Base-by-base conservation (phyloP, 2,888 invertebrate species). In the Drosophila bunnanda region DNA sequence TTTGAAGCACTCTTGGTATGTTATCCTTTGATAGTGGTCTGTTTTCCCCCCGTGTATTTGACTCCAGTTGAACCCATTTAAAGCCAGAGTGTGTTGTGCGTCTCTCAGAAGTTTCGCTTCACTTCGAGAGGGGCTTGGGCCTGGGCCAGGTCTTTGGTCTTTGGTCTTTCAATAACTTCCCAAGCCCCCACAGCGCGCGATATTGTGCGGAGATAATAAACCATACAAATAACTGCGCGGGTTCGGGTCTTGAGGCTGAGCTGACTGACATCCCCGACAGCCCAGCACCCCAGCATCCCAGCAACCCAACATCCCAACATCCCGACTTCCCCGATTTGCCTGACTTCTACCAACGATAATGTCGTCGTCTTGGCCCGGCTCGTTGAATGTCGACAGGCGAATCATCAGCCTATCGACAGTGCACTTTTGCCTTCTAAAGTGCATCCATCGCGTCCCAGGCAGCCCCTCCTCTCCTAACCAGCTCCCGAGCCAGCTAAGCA, bases 291-390 rank as follows among this genome's bases (percentile, higher is more conserved):
- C 17, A 13, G 8, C 54, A 39, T 39, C 17, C 62, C 62, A 12
- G 7, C 53, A 38, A 28, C 30, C 30, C 30, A 30, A 2, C 44
- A 28, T 25, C 25, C 53, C 17, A 5, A 8, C 54, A 39, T 39
- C 17, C 62, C 62, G 38, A 46, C 52, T 52, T 38, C 36, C 52
- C 77, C 84, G 82, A 46, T 32, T 52, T 44, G 22, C 52, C 77
- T 87, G 88, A 87, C 87, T 83, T 71, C 55, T 75, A 84, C 67
- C 84, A 86, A 80, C 83, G 83, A 83, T 86, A 86, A 86, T 83
- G 83, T 86, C 80, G 81, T 83, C 67, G 67, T 67, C 69, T 68
- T 68, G 68, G 66, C 66, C 66, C 20, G 69, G 46, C 66, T 55
- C 44, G 54, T 75, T 76, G 75, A 87, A 86, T 82, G 82, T 83